phyloP scores from a whole-genome alignment of 2,797 vertebrate species.

The Clamator glandarius region DNA sequence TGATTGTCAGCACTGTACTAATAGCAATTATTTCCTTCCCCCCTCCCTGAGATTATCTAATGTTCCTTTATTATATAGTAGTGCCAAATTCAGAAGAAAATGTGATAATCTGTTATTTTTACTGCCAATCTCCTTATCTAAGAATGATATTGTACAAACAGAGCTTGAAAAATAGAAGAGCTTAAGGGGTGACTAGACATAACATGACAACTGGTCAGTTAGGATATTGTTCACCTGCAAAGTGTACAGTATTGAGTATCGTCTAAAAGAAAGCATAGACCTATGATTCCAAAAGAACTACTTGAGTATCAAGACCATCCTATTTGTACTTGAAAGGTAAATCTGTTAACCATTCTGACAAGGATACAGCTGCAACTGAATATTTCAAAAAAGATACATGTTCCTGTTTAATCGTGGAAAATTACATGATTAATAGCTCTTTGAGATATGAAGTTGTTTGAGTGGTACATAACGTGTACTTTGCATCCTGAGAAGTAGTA shows the following conservation, averaged over 20 bases:
- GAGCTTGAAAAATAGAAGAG: neutral
- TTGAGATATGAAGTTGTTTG: neutral
- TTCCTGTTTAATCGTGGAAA: neutral
- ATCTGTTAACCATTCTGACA: constrained; percentile 1
- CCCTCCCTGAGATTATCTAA: neutral
- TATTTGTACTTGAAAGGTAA: neutral
- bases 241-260: neutral
- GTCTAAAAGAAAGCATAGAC: neutral
- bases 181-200: neutral
- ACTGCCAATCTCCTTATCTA: neutral
- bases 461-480: neutral
- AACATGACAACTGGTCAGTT: neutral
- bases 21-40: neutral
- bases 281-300: neutral
- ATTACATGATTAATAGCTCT: neutral
- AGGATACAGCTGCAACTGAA: neutral
- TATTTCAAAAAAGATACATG: neutral
- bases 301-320: neutral
- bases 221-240: neutral
- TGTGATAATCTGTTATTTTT: neutral
- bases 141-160: neutral
- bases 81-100: neutral
- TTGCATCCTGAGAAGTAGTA: neutral
- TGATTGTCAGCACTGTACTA: neutral
- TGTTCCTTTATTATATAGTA: neutral